A percentile compares a stretch with the other conserved stretches of the same genome.
Evolutionary conservation across 2,797 vertebrate species (phyloP).

Genomic region (Bradypodion ventrale): DNA sequence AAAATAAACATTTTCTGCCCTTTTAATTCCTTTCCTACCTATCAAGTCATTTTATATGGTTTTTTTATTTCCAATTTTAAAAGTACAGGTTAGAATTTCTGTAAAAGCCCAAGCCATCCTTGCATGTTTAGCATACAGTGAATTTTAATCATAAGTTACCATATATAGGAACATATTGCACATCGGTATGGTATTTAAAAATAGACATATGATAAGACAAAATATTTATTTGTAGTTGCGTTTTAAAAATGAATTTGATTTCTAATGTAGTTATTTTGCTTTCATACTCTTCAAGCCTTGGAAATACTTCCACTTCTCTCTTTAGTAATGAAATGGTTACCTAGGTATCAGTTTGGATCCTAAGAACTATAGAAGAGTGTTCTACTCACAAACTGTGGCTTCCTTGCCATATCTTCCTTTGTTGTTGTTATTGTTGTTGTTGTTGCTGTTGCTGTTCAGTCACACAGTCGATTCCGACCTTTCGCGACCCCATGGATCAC

Average conservation of each 20-base stretch:
- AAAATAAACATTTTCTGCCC: background rate
- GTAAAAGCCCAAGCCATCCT: background rate
- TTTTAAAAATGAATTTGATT: background rate
- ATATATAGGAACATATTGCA: background rate
- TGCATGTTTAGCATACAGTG: background rate
- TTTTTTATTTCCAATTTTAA: constrained; percentile 9
- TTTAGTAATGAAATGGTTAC: background rate
- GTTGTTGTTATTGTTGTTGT: too few species aligned
- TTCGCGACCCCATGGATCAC: too few species aligned
- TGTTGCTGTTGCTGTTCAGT: too few species aligned
- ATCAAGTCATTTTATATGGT: background rate
- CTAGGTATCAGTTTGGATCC: background rate
- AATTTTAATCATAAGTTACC: background rate
- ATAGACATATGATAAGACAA: background rate
- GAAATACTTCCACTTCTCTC: background rate
- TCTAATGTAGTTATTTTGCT: background rate
- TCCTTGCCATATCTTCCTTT: background rate
- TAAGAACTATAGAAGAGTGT: background rate
- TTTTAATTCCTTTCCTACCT: background rate
- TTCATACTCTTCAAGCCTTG: background rate
- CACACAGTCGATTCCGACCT: too few species aligned
- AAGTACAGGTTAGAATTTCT: background rate
- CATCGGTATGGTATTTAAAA: background rate
- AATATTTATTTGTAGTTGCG: background rate
- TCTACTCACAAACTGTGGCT: background rate